Evolutionary conservation across 1,140 invertebrate species (phyloP).

Genomic region (Pseudachorutes palmiensis): DNA sequence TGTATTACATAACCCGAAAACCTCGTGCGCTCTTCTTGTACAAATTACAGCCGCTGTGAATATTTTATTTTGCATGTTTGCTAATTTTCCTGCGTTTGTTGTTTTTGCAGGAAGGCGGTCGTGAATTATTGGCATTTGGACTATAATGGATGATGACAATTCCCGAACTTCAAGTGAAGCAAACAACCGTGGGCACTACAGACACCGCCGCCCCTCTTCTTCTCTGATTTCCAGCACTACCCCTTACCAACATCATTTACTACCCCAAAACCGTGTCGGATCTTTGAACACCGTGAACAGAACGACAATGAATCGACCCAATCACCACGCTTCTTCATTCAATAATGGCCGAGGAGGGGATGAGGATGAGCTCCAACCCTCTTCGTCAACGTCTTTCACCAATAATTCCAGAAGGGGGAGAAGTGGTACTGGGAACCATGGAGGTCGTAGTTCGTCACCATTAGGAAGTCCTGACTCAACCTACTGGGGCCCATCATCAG

Average conservation of each 20-base stretch:
- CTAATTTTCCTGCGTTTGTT: background rate
- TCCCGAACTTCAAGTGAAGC: constrained; percentile 29
- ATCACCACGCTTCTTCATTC: too few relatives aligned
- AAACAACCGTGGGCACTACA: constrained; percentile 23
- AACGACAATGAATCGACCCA: constrained; percentile 16
- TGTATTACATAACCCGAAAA: too few relatives aligned
- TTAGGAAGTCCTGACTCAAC: constrained; percentile 36
- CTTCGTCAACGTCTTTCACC: constrained; percentile 25
- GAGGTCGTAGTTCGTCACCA: constrained; percentile 26
- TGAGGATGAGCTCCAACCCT: constrained; percentile 35
- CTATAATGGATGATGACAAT: constrained; percentile 1
- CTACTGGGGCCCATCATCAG: constrained; percentile 28
- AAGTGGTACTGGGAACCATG: background rate
- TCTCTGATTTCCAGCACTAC: constrained; percentile 36
- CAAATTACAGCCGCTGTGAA: too few relatives aligned
- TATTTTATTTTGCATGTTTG: too few relatives aligned
- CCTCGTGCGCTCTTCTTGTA: too few relatives aligned
- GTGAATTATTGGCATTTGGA: constrained; percentile 11
- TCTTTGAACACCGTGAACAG: too few relatives aligned
- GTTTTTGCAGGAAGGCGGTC: background rate
- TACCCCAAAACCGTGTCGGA: constrained; percentile 3
- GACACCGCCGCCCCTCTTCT: constrained; percentile 30
- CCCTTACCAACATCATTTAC: constrained; percentile 19
- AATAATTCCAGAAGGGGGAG: constrained; percentile 13
- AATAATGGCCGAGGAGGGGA: constrained; percentile 21